These are phyloP conservation scores for Cliona cf. orientalis DNA, from an alignment of 37 sponge, comb jelly and placozoan species.

Conservation along the genomic window DNA sequence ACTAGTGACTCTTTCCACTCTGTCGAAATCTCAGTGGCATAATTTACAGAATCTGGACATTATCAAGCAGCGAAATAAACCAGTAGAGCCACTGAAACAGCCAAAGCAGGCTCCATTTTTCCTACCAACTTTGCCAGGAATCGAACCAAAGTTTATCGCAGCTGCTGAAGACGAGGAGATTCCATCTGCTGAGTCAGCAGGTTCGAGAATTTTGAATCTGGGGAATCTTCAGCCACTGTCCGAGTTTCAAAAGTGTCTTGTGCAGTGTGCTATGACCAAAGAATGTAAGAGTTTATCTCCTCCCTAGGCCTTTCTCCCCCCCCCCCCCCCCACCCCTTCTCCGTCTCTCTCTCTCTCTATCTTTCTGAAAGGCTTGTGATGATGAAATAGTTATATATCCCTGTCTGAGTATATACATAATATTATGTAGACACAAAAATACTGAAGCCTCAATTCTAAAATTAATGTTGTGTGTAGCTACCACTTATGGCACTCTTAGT, in stretches of 20 bases:
- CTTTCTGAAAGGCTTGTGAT: too few relatives aligned
- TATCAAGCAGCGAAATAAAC: conserved; percentile 94
- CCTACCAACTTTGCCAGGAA: conserved; percentile 85
- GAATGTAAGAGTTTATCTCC: conserved; percentile 42
- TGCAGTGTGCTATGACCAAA: conserved; percentile 3
- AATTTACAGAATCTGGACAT: conserved; percentile 81
- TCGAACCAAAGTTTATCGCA: conserved; percentile 65
- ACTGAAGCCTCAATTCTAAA: too few relatives aligned
- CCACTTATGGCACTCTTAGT: too few relatives aligned
- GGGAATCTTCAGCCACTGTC: conserved; percentile 34
- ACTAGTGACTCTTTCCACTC: conserved; percentile 80
- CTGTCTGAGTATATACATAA: too few relatives aligned
- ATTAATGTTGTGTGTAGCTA: too few relatives aligned
- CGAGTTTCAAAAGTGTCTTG: conserved; percentile 56
- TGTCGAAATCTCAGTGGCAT: conserved; percentile 89
- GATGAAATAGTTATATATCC: too few relatives aligned
- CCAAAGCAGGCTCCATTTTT: conserved; percentile 95
- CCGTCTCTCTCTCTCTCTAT: too few relatives aligned
- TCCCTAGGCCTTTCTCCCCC: neutral
- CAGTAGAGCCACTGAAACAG: conserved; percentile 82
- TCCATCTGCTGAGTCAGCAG: conserved; percentile 1
- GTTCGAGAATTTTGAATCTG: conserved; percentile 61
- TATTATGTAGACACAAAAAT: too few relatives aligned
- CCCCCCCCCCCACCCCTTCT: too few relatives aligned
- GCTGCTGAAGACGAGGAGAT: conserved; percentile 30